Base-by-base conservation (phyloP, 2,888 invertebrate genomes). In the Hofmannophila pseudospretella region DNA sequence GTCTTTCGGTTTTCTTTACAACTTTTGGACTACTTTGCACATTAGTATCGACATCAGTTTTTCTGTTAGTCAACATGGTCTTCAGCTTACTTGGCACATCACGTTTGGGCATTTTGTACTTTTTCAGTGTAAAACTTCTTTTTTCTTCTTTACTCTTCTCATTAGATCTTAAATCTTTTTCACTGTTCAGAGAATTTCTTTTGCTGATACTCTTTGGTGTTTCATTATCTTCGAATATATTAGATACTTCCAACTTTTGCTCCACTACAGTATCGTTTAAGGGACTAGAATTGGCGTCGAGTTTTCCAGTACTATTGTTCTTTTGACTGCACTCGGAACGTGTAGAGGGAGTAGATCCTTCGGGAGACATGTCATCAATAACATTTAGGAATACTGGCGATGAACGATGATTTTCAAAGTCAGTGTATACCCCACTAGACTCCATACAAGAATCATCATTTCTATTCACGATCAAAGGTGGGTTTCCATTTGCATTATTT, bases 361-460 rank as follows among this genome's bases (percentile, higher is more conserved):
- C 93, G 1, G 93, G 93, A 0, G 93, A 93, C 71, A 89, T 88
- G 47, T 91, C 91, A 53, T 93, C 93, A 37, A 91, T 91, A 28
- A 91, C 89, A 46, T 88, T 84, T 16, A 88, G 56, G 45, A 86
- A 81, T 9, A 88, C 78, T 25, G 88, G 88, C 11, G 88, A 88
- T 9, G 81, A 63, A 34, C 88, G 71, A 45, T 88, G 88, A 54
- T 92, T 93, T 68, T 95, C 95, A 44, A 95, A 90, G 67, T 96
- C 96, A 0, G 96, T 96, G 61, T 95, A 96, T 32, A 96, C 93
- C 0, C 96, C 96, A 61, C 95, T 95, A 0, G 95, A 96, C 66
- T 96, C 96, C 96, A 96, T 96, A 59, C 90, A 90, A 1, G 90
- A 90, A 56, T 95, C 95, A 69, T 95, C 95, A 45, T 89, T 88